phyloP scores from a whole-genome alignment of 2,797 vertebrate species.

The Meriones psammophilus region DNA sequence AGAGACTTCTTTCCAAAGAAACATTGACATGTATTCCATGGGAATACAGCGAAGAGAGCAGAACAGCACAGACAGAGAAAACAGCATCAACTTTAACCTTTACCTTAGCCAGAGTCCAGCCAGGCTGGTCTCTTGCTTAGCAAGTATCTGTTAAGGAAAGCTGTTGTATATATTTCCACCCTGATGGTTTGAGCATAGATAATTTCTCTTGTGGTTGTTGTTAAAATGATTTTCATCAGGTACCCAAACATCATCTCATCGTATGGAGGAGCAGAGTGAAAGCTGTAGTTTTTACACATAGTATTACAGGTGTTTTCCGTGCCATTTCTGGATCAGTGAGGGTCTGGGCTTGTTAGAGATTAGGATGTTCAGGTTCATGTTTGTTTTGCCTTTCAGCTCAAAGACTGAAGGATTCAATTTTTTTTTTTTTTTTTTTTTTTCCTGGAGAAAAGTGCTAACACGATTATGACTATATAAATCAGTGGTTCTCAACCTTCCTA shows the following conservation, averaged over 20 bases:
- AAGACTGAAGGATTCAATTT: slow-evolving; percentile 49
- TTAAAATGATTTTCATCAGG: slow-evolving; percentile 55
- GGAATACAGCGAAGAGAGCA: slow-evolving; percentile 38
- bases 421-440: slow-evolving; percentile 61
- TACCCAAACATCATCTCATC: slow-evolving; percentile 18
- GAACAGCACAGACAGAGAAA: background rate
- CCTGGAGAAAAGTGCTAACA: slow-evolving; percentile 48
- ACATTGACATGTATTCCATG: background rate
- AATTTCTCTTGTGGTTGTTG: slow-evolving; percentile 40
- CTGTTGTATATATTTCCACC: background rate
- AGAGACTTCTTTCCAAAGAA: slow-evolving; percentile 35
- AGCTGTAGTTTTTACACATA: slow-evolving; percentile 1
- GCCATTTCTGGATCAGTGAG: background rate
- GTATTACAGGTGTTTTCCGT: slow-evolving; percentile 20
- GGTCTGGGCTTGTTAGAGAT: background rate
- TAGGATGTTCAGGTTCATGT: slow-evolving; percentile 3
- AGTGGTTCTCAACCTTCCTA: background rate
- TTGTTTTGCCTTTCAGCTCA: slow-evolving; percentile 65
- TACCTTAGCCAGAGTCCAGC: slow-evolving; percentile 42
- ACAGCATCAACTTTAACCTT: background rate
- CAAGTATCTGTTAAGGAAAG: slow-evolving; percentile 15
- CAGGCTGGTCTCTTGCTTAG: background rate
- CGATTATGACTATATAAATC: slow-evolving; percentile 26
- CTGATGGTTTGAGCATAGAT: slow-evolving; percentile 19
- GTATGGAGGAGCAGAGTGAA: slow-evolving; percentile 35